phyloP scores from a whole-genome alignment of 2,113 vertebrate genomes.

The Castor canadensis region DNA sequence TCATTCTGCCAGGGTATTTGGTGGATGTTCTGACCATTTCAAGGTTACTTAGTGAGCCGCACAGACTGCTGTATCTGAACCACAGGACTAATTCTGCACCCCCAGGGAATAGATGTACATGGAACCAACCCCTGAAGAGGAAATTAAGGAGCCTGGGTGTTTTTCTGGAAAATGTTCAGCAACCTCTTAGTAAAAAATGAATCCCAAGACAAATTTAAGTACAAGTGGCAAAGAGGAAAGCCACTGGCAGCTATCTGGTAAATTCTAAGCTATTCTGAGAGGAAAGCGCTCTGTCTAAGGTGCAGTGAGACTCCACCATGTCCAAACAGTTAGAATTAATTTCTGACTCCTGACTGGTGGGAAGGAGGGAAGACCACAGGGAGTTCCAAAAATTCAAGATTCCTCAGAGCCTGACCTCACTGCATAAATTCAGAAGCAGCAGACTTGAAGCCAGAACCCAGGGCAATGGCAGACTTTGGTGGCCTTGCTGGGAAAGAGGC shows the following conservation, averaged over 20 bases:
- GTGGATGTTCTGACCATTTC: not conserved
- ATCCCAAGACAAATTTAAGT: not conserved
- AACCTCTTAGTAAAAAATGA: not conserved
- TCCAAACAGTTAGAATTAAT: not conserved
- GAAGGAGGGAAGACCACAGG: not conserved
- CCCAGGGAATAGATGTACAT: not conserved
- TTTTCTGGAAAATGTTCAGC: not conserved
- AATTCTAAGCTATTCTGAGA: not conserved
- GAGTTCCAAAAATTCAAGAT: not conserved
- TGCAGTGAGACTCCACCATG: not conserved
- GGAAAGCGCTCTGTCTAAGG: not conserved
- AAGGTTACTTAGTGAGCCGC: not conserved
- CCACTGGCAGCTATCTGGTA: not conserved
- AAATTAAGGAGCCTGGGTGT: not conserved
- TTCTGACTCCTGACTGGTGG: constrained; percentile 16
- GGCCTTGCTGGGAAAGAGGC: not conserved
- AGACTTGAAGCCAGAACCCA: not conserved
- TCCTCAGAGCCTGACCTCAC: not conserved
- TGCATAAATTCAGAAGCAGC: fast-evolving
- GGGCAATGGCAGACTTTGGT: not conserved
- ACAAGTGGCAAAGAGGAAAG: not conserved
- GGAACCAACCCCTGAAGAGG: not conserved
- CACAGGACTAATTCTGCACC: not conserved
- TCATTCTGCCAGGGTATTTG: not conserved
- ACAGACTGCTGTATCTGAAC: not conserved